phyloP scores from a whole-genome alignment of 2,113 vertebrate species.

The Progne subis region DNA sequence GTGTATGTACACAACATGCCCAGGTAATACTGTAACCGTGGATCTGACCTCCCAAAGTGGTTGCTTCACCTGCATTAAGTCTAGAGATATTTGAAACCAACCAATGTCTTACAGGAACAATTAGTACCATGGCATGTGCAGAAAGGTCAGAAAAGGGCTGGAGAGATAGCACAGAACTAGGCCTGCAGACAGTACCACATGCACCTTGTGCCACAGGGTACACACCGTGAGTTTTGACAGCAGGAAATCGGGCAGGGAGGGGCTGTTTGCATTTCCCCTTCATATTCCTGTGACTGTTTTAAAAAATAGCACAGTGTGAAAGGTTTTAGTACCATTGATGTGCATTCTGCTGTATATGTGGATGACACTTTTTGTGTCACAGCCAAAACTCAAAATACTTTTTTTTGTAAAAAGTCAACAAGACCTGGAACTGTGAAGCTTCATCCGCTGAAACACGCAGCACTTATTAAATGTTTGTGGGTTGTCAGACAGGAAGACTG shows the following conservation, averaged over 20 bases:
- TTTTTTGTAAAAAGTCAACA: neutral
- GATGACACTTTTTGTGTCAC: neutral
- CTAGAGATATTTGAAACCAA: neutral
- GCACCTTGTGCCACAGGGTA: neutral
- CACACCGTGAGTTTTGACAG: neutral
- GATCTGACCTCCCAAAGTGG: neutral
- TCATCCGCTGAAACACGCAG: neutral
- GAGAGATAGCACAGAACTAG: neutral
- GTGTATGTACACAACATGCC: neutral
- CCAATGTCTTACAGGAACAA: neutral
- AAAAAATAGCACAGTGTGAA: neutral
- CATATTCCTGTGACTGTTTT: neutral
- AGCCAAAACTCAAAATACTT: neutral
- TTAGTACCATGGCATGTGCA: neutral
- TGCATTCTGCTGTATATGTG: neutral
- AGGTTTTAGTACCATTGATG: fast-evolving
- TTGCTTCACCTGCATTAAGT: neutral
- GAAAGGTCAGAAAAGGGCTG: neutral
- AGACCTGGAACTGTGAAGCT: neutral
- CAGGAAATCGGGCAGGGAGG: neutral
- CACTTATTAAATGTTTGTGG: neutral
- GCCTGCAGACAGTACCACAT: neutral
- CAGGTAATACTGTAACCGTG: neutral
- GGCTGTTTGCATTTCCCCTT: neutral
- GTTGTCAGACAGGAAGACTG: neutral